Base-by-base conservation (phyloP, 35 echinoderm and acorn worm genomes). In the Diadema setosum region DNA sequence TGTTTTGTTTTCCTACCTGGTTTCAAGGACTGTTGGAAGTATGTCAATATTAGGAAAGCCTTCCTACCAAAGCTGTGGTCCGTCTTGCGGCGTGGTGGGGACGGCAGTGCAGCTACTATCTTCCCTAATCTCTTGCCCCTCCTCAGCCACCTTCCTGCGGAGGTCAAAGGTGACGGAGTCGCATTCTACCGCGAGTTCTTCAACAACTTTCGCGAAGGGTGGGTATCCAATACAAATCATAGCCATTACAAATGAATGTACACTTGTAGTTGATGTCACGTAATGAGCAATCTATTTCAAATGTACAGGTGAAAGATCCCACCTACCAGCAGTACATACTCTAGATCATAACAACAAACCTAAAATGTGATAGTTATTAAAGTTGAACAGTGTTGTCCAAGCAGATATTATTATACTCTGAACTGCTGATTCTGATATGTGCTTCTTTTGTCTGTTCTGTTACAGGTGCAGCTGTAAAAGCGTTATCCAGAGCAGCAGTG, bases 51-150 rank as follows among this genome's bases (percentile, higher is more conserved):
- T 21, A 59, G 86, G 55, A 99, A 99, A 46, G 93, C 96, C 4
- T 67, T 99, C 60, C 93, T 94, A 21, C 96, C 96, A 0, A 99
- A 99, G 82, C 67, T 98, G 5, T 98, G 96, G 96, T 83, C 82
- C 21, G 48, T 98, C 5, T 49, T 98, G 23, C 81, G 89, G 39
- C 45, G 80, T 9, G 92, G 89, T 23, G 96, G 96, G 45, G 75
- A 64, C 30, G 92, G 92, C 17, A 89, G 81, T 18, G 96, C 93
- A 6, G 45, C 90, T 18, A 82, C 82, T 23, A 92, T 99, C 4
- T 94, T 85, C 70, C 96, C 96, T 4, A 85, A 92, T 52, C 82
- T 99, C 15, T 89, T 99, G 15, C 96, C 96, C 14, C 65, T 99
- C 9, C 87, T 99, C 15, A 99, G 93, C 46, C 84, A 99, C 41